A percentile compares a stretch with the other conserved stretches of the same genome.
Conservation (phyloP, 2,888 invertebrate genomes). For the Chrysotoxum bicinctum region DNA sequence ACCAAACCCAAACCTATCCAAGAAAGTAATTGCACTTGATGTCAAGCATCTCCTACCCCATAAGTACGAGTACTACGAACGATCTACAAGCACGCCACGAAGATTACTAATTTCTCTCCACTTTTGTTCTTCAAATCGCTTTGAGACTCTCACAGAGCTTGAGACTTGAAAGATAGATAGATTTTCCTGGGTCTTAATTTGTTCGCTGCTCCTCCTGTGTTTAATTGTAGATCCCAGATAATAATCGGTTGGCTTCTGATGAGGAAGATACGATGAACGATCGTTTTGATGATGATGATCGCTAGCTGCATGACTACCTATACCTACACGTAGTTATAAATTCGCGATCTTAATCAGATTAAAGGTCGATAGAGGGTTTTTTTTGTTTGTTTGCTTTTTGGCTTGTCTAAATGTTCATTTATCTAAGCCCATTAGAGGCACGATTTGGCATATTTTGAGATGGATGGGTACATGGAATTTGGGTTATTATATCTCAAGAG, state of each 20-base stretch:
- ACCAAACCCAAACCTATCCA: conserved; percentile 46
- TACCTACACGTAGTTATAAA: not conserved
- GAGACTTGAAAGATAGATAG: conserved; percentile 2
- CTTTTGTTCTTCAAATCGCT: not conserved
- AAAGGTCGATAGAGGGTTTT: conserved; percentile 45
- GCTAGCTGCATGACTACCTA: not conserved
- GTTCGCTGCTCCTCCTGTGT: conserved; percentile 38
- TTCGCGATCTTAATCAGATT: conserved; percentile 66
- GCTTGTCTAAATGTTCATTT: not conserved
- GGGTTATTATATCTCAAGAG: not conserved
- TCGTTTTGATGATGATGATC: conserved; percentile 45
- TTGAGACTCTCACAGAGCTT: not conserved
- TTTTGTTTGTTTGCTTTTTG: not conserved
- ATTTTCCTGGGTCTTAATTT: conserved; percentile 26
- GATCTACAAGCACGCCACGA: conserved; percentile 48
- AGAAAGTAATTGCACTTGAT: conserved; percentile 71
- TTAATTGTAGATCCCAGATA: conserved; percentile 65
- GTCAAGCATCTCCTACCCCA: conserved; percentile 63
- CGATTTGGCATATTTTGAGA: conserved; percentile 56
- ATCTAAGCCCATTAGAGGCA: conserved; percentile 31
- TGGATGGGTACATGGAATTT: conserved; percentile 43
- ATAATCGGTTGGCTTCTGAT: conserved; percentile 55
- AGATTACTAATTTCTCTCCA: conserved; percentile 55
- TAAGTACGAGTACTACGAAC: not conserved
- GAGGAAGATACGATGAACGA: conserved; percentile 27